Conservation (phyloP, 2,113 vertebrate species). For the Balaeniceps rex region DNA sequence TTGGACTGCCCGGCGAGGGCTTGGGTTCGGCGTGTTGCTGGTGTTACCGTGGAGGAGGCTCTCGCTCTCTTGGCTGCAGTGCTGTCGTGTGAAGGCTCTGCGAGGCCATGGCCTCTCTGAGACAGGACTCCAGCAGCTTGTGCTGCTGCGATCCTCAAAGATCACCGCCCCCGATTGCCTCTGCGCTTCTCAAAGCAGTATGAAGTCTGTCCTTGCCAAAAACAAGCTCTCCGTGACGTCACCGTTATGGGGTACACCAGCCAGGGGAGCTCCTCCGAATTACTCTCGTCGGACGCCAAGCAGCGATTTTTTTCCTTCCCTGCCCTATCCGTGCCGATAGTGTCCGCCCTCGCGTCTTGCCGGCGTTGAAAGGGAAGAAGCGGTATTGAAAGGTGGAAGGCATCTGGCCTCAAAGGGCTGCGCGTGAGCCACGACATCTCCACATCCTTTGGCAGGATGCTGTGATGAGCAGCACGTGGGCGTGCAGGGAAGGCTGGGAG, state of each 20-base stretch:
- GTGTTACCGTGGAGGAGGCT: not conserved
- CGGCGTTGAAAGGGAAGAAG: not conserved
- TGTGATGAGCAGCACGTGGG: not conserved
- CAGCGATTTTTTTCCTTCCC: not conserved
- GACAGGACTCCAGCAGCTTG: not conserved
- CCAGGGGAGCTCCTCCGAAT: not conserved
- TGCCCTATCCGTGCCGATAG: fast-evolving
- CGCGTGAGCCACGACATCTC: fast-evolving
- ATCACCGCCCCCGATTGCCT: fast-evolving
- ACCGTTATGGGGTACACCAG: fast-evolving
- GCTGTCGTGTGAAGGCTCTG: not conserved
- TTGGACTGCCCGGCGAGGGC: not conserved
- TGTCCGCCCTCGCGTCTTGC: fast-evolving
- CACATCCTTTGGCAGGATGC: not conserved
- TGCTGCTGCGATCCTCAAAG: not conserved
- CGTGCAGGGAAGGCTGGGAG: fast-evolving
- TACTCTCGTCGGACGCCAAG: not conserved
- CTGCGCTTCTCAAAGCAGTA: not conserved
- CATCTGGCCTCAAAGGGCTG: not conserved
- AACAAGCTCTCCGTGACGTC: fast-evolving
- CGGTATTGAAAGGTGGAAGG: not conserved
- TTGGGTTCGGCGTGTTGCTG: not conserved
- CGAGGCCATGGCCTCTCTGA: fast-evolving
- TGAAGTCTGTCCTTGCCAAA: not conserved
- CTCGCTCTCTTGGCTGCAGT: fast-evolving